These are phyloP conservation scores for Pachyseris speciosa DNA, from an alignment of 64 coral and sea anemone species.

Conservation along the genomic window DNA sequence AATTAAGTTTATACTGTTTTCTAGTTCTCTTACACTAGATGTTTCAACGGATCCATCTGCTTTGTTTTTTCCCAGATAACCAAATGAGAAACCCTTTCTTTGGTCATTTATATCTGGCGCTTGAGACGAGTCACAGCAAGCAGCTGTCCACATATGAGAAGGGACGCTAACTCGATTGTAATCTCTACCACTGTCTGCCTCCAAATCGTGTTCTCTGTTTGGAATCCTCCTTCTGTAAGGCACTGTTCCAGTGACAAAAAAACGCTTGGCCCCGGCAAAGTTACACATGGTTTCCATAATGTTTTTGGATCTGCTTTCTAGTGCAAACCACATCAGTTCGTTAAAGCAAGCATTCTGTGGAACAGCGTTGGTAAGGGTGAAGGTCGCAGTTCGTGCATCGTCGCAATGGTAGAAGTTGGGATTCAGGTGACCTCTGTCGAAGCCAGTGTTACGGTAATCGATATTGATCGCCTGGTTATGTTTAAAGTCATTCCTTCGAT, in stretches of 20 bases:
- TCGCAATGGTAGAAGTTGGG: slow-evolving; percentile 55
- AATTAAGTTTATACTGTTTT: neutral
- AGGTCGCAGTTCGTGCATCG: neutral
- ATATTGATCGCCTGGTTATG: neutral
- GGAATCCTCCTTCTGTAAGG: neutral
- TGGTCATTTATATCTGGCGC: neutral
- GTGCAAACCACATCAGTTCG: too few relatives aligned
- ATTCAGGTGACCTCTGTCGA: slow-evolving; percentile 45
- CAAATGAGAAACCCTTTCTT: slow-evolving; percentile 24
- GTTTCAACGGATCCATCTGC: neutral
- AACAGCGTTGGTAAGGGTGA: slow-evolving; percentile 27
- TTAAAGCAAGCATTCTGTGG: too few relatives aligned
- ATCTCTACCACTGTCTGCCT: neutral
- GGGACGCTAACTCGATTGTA: slow-evolving; percentile 56
- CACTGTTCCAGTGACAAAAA: slow-evolving; percentile 12
- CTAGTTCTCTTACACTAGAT: neutral
- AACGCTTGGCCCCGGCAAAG: neutral
- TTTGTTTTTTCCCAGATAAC: neutral
- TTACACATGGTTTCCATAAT: neutral
- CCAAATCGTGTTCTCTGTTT: slow-evolving; percentile 9
- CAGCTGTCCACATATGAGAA: slow-evolving; percentile 52
- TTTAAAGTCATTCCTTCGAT: too few relatives aligned
- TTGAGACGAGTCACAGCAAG: slow-evolving; percentile 6
- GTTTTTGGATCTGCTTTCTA: too few relatives aligned
- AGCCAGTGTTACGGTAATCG: slow-evolving; percentile 31